Percentiles rank a stretch among this genome's conserved stretches.
These are phyloP conservation scores for Caiman crocodilus DNA, from an alignment of 2,797 vertebrate genomes.

Conservation along the genomic window DNA sequence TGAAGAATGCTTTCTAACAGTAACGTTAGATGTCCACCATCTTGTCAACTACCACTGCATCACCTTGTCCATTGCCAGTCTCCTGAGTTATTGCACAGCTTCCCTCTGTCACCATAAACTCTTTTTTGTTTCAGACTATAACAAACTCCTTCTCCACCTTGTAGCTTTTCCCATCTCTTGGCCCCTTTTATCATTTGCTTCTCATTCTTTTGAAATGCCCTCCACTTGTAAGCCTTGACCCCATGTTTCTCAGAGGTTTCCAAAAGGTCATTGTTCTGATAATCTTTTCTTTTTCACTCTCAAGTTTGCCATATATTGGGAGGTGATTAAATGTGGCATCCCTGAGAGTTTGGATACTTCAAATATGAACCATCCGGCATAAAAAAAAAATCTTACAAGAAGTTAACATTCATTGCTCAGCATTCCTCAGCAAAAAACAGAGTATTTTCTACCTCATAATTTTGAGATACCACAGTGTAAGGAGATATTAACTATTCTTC, in stretches of 20 bases:
- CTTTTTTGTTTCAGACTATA: background rate
- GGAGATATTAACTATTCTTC: background rate
- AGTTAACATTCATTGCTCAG: background rate
- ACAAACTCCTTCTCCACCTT: too few relatives aligned
- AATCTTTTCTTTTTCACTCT: background rate
- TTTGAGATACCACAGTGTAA: background rate
- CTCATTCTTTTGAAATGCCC: too few relatives aligned
- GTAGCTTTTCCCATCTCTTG: background rate
- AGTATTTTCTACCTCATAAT: background rate
- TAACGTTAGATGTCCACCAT: background rate
- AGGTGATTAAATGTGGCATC: accelerated
- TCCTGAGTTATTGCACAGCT: too few relatives aligned
- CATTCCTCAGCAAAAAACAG: background rate
- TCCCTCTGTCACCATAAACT: background rate
- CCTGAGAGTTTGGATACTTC: background rate
- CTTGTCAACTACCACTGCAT: background rate
- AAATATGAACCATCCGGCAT: background rate
- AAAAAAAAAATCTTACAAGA: background rate
- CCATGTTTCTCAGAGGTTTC: background rate
- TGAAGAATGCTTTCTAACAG: background rate
- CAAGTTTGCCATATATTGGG: background rate
- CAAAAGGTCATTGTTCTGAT: background rate
- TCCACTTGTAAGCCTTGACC: background rate
- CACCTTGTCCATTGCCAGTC: background rate
- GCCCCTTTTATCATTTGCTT: background rate